These are phyloP conservation scores for Lethenteron reissneri DNA, from an alignment of 2,113 vertebrate genomes.

Conservation along the genomic window DNA sequence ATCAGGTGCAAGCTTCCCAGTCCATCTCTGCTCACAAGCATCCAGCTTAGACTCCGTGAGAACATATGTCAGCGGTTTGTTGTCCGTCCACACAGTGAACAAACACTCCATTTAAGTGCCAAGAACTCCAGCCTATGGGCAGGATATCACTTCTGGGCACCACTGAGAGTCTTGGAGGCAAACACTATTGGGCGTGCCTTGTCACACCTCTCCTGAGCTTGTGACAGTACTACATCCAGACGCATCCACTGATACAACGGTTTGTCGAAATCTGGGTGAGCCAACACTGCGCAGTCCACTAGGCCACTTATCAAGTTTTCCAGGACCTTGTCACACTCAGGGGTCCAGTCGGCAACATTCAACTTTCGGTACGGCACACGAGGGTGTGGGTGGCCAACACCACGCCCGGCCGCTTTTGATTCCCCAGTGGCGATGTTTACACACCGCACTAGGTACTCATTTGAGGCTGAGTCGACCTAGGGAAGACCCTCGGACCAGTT, in stretches of 20 bases:
- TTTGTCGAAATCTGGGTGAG: slow-evolving; percentile 8
- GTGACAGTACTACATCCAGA: slow-evolving; percentile 9
- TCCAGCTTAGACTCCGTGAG: slow-evolving; percentile 9
- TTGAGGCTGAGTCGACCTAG: too few relatives aligned
- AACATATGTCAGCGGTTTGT: neutral
- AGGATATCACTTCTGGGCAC: slow-evolving; percentile 8
- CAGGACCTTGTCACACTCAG: slow-evolving; percentile 7
- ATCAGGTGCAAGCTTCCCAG: slow-evolving; percentile 5
- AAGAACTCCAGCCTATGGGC: slow-evolving; percentile 10
- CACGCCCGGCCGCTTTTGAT: too few relatives aligned
- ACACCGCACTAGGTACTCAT: too few relatives aligned
- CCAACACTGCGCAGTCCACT: slow-evolving; percentile 9
- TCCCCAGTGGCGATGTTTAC: too few relatives aligned
- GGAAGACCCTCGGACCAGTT: too few relatives aligned
- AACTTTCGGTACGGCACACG: too few relatives aligned
- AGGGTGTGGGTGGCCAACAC: too few relatives aligned
- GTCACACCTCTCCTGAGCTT: slow-evolving; percentile 7
- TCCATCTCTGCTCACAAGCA: slow-evolving; percentile 8
- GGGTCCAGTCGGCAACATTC: slow-evolving; percentile 8
- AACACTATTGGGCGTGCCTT: slow-evolving; percentile 7
- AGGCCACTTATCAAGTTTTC: neutral
- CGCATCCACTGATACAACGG: slow-evolving; percentile 11
- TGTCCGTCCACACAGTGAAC: slow-evolving; percentile 1
- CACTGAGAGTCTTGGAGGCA: slow-evolving; percentile 10
- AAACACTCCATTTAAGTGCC: slow-evolving; percentile 11